Percentiles rank a stretch among this genome's conserved stretches.
Conservation (phyloP, 1,140 invertebrate genomes). For the Aphelinus atriplicis region DNA sequence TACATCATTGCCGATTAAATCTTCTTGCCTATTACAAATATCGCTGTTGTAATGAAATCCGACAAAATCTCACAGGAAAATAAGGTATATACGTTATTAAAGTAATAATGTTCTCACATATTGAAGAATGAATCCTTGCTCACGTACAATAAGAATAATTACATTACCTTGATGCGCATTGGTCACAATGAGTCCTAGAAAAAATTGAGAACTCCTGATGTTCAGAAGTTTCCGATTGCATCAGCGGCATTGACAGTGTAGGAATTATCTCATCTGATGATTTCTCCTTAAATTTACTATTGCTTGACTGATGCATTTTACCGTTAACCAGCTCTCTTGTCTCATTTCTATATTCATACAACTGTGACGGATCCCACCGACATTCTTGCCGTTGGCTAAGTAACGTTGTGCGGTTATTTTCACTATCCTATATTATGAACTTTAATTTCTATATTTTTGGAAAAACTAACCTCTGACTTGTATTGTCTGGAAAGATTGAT, state of each 20-base stretch:
- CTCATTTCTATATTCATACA: not conserved
- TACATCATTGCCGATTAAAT: too few species aligned
- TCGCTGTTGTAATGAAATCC: too few species aligned
- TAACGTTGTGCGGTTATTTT: not conserved
- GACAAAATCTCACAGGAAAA: too few species aligned
- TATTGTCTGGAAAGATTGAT: not conserved
- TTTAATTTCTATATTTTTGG: not conserved
- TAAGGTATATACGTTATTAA: too few species aligned
- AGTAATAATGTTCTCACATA: too few species aligned
- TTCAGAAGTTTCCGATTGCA: conserved; percentile 24
- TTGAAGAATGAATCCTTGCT: too few species aligned
- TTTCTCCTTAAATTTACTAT: conserved; percentile 31
- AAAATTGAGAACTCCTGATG: conserved; percentile 5
- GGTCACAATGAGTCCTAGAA: too few species aligned
- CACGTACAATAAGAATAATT: too few species aligned
- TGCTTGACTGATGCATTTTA: conserved; percentile 6
- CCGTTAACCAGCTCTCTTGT: not conserved
- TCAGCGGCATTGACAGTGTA: not conserved
- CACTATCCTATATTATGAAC: not conserved
- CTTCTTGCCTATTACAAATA: too few species aligned
- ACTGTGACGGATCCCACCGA: too few species aligned
- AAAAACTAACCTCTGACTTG: too few species aligned
- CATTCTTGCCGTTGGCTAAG: not conserved
- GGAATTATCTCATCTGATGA: conserved; percentile 14
- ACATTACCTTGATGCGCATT: too few species aligned